Evolutionary conservation across 1,140 invertebrate species (phyloP).

Genomic region (Brachionus rotundiformis): DNA sequence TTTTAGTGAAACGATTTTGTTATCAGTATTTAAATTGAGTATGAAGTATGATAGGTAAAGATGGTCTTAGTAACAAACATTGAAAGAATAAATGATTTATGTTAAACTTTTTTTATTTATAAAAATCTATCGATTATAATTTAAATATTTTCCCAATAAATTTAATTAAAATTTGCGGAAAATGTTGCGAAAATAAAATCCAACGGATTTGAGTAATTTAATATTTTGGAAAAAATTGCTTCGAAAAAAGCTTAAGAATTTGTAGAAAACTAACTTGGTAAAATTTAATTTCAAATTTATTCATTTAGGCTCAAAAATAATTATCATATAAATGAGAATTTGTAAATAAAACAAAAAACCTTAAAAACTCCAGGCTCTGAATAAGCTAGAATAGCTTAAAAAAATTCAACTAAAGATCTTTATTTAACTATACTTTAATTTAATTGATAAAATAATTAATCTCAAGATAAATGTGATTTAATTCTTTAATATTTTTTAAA

Average conservation of each 20-base stretch:
- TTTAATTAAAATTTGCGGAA: neutral
- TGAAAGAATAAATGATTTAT: too few species aligned
- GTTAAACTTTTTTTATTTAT: too few species aligned
- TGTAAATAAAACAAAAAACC: too few species aligned
- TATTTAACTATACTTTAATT: too few species aligned
- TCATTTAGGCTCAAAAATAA: neutral
- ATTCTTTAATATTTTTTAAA: too few species aligned
- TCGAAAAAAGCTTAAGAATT: too few species aligned
- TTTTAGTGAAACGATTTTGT: too few species aligned
- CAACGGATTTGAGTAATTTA: neutral
- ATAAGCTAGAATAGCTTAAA: neutral
- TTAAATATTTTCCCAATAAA: neutral
- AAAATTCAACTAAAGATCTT: too few species aligned
- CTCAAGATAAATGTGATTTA: neutral
- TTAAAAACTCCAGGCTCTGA: neutral
- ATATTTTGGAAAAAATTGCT: neutral
- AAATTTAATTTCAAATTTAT: conserved; percentile 5
- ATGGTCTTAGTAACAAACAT: too few species aligned
- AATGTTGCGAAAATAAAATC: neutral
- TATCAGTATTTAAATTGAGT: too few species aligned
- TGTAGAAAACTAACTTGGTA: neutral
- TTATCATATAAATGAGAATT: neutral
- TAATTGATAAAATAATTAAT: neutral
- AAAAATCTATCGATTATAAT: neutral
- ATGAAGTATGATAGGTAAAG: too few species aligned